Conservation (phyloP, 1,140 invertebrate species). For the Ridgeia piscesae region DNA sequence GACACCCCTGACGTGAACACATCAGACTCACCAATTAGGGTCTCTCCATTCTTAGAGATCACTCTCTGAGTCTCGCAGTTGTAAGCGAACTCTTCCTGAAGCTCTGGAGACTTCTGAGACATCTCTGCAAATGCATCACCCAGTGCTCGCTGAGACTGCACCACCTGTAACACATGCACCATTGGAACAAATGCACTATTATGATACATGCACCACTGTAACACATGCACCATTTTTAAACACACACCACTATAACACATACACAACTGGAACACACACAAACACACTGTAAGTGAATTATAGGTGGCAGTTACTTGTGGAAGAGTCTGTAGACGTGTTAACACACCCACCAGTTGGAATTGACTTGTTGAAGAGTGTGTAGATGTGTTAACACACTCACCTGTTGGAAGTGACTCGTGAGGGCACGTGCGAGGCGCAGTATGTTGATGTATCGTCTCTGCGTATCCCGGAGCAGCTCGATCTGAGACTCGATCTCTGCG, state of each 20-base stretch:
- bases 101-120: conserved; percentile 89
- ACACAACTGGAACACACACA: not conserved
- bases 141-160: conserved; percentile 75
- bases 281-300: not conserved
- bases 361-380: not conserved
- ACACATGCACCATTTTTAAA: no score
- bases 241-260: no score
- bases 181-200: no score
- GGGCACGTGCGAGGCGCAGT: conserved; percentile 69
- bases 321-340: not conserved
- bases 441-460: conserved; percentile 77
- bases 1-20: conserved; percentile 93
- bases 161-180: conserved; percentile 63
- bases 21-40: conserved; percentile 66
- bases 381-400: conserved; percentile 56
- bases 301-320: not conserved
- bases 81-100: conserved; percentile 92
- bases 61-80: conserved; percentile 94
- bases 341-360: not conserved
- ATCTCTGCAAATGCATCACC: conserved; percentile 92
- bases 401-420: conserved; percentile 81
- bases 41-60: conserved; percentile 91
- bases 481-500: conserved; percentile 86
- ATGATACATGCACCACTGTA: no score
- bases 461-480: conserved; percentile 88